Conservation (phyloP, 2,888 invertebrate genomes). For the Catocala nupta region DNA sequence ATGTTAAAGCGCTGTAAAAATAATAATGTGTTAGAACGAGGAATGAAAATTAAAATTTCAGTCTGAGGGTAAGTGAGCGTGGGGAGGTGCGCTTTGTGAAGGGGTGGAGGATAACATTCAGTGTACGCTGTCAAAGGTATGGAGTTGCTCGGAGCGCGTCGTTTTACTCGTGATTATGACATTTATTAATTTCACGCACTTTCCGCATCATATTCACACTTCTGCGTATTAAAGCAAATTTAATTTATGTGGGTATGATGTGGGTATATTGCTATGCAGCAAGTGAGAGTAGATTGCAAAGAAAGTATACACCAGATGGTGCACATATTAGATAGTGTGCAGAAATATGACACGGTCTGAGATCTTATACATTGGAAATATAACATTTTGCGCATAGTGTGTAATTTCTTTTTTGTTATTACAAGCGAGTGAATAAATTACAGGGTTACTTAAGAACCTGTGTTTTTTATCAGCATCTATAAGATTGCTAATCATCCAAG, state of each 20-base stretch:
- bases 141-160: slow-evolving; percentile 51
- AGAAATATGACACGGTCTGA: slow-evolving; percentile 10
- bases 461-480: not conserved
- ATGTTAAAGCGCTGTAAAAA: slow-evolving; percentile 57
- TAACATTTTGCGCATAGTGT: not conserved
- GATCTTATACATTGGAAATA: slow-evolving; percentile 8
- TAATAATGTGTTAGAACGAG: slow-evolving; percentile 55
- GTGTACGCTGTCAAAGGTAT: slow-evolving; percentile 61
- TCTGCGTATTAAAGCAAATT: slow-evolving; percentile 33
- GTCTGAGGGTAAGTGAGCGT: slow-evolving; percentile 51
- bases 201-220: slow-evolving; percentile 41
- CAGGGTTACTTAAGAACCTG: not conserved
- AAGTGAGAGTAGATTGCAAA: slow-evolving; percentile 13
- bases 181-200: slow-evolving; percentile 67
- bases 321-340: slow-evolving; percentile 16
- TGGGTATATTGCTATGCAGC: slow-evolving; percentile 22
- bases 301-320: slow-evolving; percentile 20
- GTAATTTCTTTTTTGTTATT: not conserved
- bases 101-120: slow-evolving; percentile 61
- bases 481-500: slow-evolving; percentile 9
- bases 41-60: slow-evolving; percentile 67
- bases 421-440: not conserved
- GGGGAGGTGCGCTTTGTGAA: slow-evolving; percentile 41
- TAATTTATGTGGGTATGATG: slow-evolving; percentile 28
- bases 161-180: slow-evolving; percentile 54